Base-by-base conservation (phyloP, 2,888 invertebrate genomes). In the Coelogynopora nodosa region DNA sequence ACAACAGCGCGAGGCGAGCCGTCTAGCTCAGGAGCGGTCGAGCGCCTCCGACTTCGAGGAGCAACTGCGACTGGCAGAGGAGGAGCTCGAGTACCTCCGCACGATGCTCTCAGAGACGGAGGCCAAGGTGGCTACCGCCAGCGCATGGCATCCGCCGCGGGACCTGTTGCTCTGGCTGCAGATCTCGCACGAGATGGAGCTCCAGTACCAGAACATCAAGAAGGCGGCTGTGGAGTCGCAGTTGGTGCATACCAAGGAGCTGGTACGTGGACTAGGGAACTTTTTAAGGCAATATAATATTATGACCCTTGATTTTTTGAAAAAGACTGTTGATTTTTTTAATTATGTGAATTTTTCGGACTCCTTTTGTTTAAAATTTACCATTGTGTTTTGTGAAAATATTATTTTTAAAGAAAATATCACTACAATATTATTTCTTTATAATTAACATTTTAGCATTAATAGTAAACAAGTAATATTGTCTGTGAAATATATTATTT, bases 151-250 rank as follows among this genome's bases (percentile, higher is more conserved):
- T 31, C 96, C 97, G 0, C 97, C 97, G 0, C 93, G 94, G 0
- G 95, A 95, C 0, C 93, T 97, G 0, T 97, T 97, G 90, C 95
- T 96, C 89, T 96, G 97, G 96, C 92, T 97, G 10, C 96, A 97
- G 91, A 93, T 96, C 82, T 97, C 97, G 0, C 96, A 97, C 92
- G 97, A 97, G 93, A 94, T 96, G 87, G 97, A 97, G 92, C 95
- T 96, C 92, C 94, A 95, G 89, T 93, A 95, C 0, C 96, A 96
- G 91, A 93, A 95, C 88, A 94, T 95, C 89, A 96, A 96, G 92
- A 95, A 95, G 92, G 93, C 94, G 88, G 92, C 93, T 84, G 96
- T 96, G 0, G 95, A 96, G 89, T 93, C 94, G 90, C 96, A 96
- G 90, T 92, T 96, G 88, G 95, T 95, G 90, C 95, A 94, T 90